Percentiles rank a stretch among this genome's conserved stretches.
Evolutionary conservation across 2,888 invertebrate genomes (phyloP).

Genomic region (Heliconius aoede): DNA sequence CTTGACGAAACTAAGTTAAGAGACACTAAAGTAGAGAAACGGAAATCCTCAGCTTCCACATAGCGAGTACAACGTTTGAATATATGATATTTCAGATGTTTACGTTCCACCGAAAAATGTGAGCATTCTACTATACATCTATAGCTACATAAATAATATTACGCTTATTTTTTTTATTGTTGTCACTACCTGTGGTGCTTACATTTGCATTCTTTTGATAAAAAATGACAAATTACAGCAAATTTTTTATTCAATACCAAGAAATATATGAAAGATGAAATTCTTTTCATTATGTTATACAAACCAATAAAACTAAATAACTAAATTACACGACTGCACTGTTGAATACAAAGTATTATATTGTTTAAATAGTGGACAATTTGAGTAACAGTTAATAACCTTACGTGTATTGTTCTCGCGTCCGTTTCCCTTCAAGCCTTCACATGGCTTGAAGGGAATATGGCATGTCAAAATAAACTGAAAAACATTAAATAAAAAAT

Average conservation of each 20-base stretch:
- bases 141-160: neutral
- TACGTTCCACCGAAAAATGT: neutral
- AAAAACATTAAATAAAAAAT: neutral
- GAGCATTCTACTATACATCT: neutral
- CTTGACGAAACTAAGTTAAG: slow-evolving; percentile 77
- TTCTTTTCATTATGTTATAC: neutral
- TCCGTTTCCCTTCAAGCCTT: slow-evolving; percentile 7
- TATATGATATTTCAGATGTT: neutral
- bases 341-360: neutral
- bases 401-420: neutral
- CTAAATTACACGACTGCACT: neutral
- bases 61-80: slow-evolving; percentile 55
- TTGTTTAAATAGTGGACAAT: too few relatives aligned
- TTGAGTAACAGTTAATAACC: too few relatives aligned
- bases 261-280: neutral
- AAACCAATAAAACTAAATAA: neutral
- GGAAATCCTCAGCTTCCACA: slow-evolving; percentile 80
- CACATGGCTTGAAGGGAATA: too few relatives aligned
- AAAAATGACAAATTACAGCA: neutral
- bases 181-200: too few relatives aligned
- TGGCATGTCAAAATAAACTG: neutral
- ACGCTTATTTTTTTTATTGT: too few relatives aligned
- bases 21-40: slow-evolving; percentile 74
- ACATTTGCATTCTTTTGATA: too few relatives aligned
- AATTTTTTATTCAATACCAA: neutral